Evolutionary conservation across 2,888 invertebrate genomes (phyloP).

Genomic region (Xestobium rufovillosum): DNA sequence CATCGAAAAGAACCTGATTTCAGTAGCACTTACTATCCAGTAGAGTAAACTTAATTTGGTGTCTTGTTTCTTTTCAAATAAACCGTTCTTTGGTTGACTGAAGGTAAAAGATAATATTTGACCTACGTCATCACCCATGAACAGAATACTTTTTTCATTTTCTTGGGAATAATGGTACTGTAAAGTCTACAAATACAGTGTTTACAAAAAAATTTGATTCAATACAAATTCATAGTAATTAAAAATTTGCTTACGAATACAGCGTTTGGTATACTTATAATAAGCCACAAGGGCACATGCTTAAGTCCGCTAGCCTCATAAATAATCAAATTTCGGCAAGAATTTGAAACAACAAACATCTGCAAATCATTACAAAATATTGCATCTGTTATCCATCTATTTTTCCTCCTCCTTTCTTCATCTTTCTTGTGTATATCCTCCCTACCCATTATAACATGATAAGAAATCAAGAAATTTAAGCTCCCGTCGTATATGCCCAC

Average conservation of each 20-base stretch:
- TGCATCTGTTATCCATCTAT: constrained; percentile 57
- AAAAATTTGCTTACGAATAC: constrained; percentile 45
- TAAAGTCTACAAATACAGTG: constrained; percentile 41
- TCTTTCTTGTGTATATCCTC: constrained; percentile 43
- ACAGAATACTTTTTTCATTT: constrained; percentile 39
- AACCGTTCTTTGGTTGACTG: constrained; percentile 47
- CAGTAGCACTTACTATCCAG: constrained; percentile 48
- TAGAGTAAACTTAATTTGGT: constrained; percentile 52
- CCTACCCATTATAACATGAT: constrained; percentile 48
- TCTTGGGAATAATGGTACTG: constrained; percentile 40
- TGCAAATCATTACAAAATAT: constrained; percentile 51
- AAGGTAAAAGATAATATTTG: constrained; percentile 48
- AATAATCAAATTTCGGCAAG: constrained; percentile 52
- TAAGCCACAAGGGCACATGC: constrained; percentile 51
- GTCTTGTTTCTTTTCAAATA: constrained; percentile 48
- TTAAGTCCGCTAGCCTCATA: constrained; percentile 53
- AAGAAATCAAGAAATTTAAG: constrained; percentile 46
- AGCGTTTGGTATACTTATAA: constrained; percentile 51
- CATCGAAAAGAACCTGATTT: no score
- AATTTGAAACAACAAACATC: constrained; percentile 48
- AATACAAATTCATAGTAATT: no score
- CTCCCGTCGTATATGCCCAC: constrained; percentile 54
- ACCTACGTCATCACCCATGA: constrained; percentile 52
- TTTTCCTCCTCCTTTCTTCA: constrained; percentile 42
- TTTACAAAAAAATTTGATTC: not conserved